Evolutionary conservation across 1,140 invertebrate species (phyloP).

Genomic region (Drosophila rhopaloa): DNA sequence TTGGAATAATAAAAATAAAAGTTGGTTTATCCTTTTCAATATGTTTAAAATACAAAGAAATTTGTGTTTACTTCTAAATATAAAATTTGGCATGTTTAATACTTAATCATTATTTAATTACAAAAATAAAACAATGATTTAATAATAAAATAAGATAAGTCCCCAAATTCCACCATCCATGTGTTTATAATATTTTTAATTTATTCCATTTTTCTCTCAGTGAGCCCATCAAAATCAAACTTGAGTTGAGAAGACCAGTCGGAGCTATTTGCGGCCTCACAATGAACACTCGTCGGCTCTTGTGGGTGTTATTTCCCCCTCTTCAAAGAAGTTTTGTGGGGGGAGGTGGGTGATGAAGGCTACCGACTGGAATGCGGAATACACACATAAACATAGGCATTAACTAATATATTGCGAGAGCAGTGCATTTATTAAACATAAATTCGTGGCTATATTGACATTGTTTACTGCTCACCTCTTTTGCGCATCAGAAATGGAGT

Average conservation of each 20-base stretch:
- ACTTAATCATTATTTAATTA: no score
- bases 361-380: constrained; percentile 69
- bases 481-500: constrained; percentile 54
- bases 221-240: constrained; percentile 39
- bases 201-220: neutral
- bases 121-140: no score
- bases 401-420: neutral
- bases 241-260: constrained; percentile 28
- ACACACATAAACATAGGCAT: constrained; percentile 19
- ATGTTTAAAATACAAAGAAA: no score
- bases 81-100: no score
- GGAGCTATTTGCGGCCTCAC: constrained; percentile 33
- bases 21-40: no score
- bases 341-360: constrained; percentile 21
- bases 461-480: constrained; percentile 7
- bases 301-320: constrained; percentile 35
- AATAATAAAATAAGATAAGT: neutral
- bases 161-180: accelerated
- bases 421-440: constrained; percentile 72
- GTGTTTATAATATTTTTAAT: neutral
- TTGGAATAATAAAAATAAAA: no score
- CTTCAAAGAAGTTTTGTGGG: neutral
- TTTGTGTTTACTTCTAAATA: no score
- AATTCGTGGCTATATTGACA: constrained; percentile 63
- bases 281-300: constrained; percentile 36